Evolutionary conservation across 2,888 invertebrate species (phyloP).

Genomic region (Hypomecis punctinalis): DNA sequence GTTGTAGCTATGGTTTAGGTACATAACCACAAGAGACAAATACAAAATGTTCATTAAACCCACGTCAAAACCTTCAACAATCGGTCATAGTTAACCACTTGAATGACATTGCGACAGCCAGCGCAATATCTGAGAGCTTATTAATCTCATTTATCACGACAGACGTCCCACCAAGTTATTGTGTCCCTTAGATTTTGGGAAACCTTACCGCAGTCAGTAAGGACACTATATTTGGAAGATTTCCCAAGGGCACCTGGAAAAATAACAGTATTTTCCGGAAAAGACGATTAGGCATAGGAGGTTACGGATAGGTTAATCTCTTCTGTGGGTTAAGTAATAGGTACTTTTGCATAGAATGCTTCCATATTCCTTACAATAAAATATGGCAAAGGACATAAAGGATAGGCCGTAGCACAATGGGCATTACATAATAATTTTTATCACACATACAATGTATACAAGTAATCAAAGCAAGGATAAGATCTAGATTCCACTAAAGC

Average conservation of each 20-base stretch:
- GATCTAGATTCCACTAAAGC: too few relatives aligned
- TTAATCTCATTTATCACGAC: constrained; percentile 38
- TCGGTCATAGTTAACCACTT: constrained; percentile 24
- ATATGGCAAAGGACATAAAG: too few relatives aligned
- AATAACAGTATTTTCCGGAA: not conserved
- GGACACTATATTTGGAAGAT: not conserved
- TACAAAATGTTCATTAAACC: constrained; percentile 2
- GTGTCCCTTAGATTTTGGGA: constrained; percentile 23
- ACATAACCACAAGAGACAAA: too few relatives aligned
- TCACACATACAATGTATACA: too few relatives aligned
- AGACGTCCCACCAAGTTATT: constrained; percentile 32
- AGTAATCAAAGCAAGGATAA: too few relatives aligned
- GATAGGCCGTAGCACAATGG: too few relatives aligned
- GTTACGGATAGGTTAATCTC: too few relatives aligned
- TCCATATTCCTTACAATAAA: too few relatives aligned
- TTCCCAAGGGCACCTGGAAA: not conserved
- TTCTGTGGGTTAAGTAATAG: too few relatives aligned
- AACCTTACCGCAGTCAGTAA: constrained; percentile 10
- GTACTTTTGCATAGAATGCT: too few relatives aligned
- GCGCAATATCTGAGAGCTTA: constrained; percentile 33
- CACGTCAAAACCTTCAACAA: constrained; percentile 15
- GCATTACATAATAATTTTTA: too few relatives aligned
- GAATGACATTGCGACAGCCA: constrained; percentile 19
- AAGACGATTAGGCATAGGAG: not conserved
- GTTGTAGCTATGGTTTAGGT: too few relatives aligned